These are phyloP conservation scores for Oryzias celebensis DNA, from an alignment of 2,113 vertebrate species.

Conservation along the genomic window DNA sequence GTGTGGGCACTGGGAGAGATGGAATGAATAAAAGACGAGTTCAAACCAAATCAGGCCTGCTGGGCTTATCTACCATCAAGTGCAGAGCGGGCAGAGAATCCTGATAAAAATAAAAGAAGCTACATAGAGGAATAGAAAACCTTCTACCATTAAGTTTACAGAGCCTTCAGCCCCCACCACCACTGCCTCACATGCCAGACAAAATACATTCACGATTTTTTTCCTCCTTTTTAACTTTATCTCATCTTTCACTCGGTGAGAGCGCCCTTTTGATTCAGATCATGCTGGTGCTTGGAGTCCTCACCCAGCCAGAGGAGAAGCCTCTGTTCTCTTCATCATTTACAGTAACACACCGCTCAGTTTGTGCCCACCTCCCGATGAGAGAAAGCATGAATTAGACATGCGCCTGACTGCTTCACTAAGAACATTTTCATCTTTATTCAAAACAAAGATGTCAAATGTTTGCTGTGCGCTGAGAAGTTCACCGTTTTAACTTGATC, in stretches of 20 bases:
- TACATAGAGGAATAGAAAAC: conserved; percentile 29
- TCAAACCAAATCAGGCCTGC: conserved; percentile 58
- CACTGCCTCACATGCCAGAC: conserved; percentile 37
- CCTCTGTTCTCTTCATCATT: conserved; percentile 25
- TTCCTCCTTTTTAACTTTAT: conserved; percentile 33
- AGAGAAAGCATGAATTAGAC: conserved; percentile 19
- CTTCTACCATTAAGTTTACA: conserved; percentile 53
- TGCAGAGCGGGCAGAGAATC: conserved; percentile 48
- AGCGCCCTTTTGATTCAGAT: conserved; percentile 48
- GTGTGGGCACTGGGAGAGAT: conserved; percentile 64
- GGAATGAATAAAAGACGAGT: conserved; percentile 68
- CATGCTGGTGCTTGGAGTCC: conserved; percentile 43
- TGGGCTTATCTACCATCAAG: conserved; percentile 60
- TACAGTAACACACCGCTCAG: conserved; percentile 19
- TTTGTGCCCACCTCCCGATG: conserved; percentile 13
- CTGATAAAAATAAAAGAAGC: conserved; percentile 62
- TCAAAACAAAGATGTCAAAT: conserved; percentile 1
- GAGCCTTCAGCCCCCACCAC: conserved; percentile 42
- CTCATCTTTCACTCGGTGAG: conserved; percentile 22
- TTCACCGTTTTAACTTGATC: neutral
- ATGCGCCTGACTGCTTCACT: neutral
- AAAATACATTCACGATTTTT: conserved; percentile 20
- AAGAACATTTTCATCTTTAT: conserved; percentile 28
- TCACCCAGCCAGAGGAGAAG: conserved; percentile 23
- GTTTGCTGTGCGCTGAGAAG: neutral